Conservation (phyloP, 1,140 invertebrate genomes). For the Dryas iulia region DNA sequence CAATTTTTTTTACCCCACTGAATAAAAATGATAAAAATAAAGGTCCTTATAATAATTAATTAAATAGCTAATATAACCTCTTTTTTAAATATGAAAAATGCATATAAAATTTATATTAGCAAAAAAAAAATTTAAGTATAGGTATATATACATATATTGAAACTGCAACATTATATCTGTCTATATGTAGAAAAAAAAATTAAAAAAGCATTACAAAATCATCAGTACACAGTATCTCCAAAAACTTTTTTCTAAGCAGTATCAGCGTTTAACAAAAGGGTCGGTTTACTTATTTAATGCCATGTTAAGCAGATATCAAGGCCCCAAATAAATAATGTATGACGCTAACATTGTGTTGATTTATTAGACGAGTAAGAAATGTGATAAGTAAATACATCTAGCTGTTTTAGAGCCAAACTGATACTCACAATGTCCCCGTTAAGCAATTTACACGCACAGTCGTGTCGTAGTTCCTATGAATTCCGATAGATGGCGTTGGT, state of each 20-base stretch:
- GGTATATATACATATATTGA: no score
- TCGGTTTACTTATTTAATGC: constrained; percentile 22
- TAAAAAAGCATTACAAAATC: no score
- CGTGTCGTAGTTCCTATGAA: constrained; percentile 7
- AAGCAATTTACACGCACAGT: constrained; percentile 13
- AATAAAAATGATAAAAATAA: no score
- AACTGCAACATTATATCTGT: no score
- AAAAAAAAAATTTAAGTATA: no score
- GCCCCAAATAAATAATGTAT: constrained; percentile 36
- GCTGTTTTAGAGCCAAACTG: constrained; percentile 50
- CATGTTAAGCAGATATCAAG: constrained; percentile 26
- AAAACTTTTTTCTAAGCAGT: background rate
- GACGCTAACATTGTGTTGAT: constrained; percentile 28
- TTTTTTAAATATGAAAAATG: no score
- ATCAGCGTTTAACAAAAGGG: constrained; percentile 13
- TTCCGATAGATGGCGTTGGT: constrained; percentile 31
- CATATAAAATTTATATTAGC: no score
- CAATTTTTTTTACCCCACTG: no score
- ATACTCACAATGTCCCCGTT: constrained; percentile 8
- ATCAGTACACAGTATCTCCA: no score
- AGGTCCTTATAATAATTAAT: no score
- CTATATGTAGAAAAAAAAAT: no score
- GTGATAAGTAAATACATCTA: constrained; percentile 51
- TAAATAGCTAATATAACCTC: no score
- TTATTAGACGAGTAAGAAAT: constrained; percentile 2